phyloP scores from a whole-genome alignment of 92 coral and sea anemone genomes.

The Diadumene lineata region DNA sequence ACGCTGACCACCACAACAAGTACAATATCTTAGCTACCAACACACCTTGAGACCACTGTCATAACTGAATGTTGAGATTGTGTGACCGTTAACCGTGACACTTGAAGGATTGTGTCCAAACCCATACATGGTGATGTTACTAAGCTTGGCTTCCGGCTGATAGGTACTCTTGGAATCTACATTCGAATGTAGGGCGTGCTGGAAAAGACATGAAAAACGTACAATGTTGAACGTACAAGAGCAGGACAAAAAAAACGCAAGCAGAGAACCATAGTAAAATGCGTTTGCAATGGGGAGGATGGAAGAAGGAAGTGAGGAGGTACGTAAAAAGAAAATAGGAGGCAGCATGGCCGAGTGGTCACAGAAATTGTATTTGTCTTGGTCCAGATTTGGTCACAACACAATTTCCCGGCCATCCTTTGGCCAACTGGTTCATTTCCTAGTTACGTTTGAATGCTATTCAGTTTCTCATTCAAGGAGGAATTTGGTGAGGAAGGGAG shows the following conservation, averaged over 20 bases:
- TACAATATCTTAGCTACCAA: not conserved
- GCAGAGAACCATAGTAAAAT: not conserved
- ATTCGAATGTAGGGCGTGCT: constrained; percentile 46
- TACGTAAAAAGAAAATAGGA: not conserved
- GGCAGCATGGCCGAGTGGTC: no score
- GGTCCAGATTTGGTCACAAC: no score
- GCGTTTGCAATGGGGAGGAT: not conserved
- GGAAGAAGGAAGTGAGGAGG: not conserved
- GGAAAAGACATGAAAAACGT: not conserved
- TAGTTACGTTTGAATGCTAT: no score
- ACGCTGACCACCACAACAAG: not conserved
- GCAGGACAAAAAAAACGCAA: not conserved
- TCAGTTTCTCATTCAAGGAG: not conserved
- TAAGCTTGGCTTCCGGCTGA: constrained; percentile 51
- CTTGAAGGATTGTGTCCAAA: constrained; percentile 44
- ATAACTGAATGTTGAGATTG: constrained; percentile 49
- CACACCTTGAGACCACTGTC: constrained; percentile 52
- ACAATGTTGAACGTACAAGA: not conserved
- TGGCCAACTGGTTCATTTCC: no score
- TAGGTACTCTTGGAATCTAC: constrained; percentile 41
- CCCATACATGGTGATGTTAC: constrained; percentile 48
- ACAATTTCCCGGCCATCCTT: no score
- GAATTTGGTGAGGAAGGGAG: not conserved
- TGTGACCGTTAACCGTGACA: constrained; percentile 65
- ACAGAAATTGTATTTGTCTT: no score